These are phyloP conservation scores for Caenorhabditis imperialis DNA, from an alignment of 2,888 invertebrate species.

Conservation along the genomic window DNA sequence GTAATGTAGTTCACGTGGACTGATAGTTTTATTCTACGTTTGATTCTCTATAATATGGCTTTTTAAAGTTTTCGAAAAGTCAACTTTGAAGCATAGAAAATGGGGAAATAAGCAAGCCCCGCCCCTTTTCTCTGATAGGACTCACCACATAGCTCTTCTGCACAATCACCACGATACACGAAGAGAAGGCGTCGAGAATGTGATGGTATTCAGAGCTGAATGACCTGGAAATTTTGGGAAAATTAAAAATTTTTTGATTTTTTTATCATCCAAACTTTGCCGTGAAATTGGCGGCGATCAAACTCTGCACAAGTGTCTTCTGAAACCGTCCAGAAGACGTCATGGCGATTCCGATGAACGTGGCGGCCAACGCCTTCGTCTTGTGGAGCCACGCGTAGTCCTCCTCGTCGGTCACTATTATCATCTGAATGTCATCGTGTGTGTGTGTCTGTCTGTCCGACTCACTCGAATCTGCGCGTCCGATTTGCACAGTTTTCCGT, in stretches of 20 bases:
- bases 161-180: conserved; percentile 60
- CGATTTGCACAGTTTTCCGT: conserved; percentile 55
- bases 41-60: no score
- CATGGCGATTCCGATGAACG: conserved; percentile 57
- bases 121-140: no score
- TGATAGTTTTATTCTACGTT: no score
- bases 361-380: conserved; percentile 44
- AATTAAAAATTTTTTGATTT: background rate
- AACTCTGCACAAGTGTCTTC: conserved; percentile 42
- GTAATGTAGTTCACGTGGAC: no score
- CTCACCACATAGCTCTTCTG: conserved; percentile 57
- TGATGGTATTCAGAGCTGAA: conserved; percentile 71
- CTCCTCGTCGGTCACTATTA: conserved; percentile 65
- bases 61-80: no score
- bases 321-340: conserved; percentile 29
- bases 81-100: no score
- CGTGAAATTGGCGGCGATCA: conserved; percentile 62
- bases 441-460: no score
- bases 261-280: conserved; percentile 54
- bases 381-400: conserved; percentile 56
- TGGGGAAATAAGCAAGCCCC: no score
- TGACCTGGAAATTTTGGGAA: conserved; percentile 66
- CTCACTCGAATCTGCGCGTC: conserved; percentile 52
- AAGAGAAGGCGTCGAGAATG: conserved; percentile 61
- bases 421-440: conserved; percentile 54